Evolutionary conservation across 2,113 vertebrate genomes (phyloP), one percentile per base, ranked within the genome.

Genomic region (Hyaena hyaena): DNA sequence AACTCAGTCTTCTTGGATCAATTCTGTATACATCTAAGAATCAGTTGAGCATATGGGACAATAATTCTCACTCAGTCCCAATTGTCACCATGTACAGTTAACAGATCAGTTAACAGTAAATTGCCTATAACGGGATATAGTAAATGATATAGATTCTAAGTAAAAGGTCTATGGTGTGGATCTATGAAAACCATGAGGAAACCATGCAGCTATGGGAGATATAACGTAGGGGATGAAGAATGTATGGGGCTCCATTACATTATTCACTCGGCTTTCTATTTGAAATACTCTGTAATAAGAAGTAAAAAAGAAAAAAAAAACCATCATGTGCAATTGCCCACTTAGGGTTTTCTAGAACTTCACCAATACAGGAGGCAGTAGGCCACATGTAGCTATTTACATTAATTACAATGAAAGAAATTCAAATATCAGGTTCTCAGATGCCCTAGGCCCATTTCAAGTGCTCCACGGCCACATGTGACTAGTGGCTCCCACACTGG

Each of bases 171-270:
- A 24, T 4, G 26, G 33, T 33, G 4, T 48, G 2, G 4, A 45
- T 69, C 53, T 71, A 43, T 58, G 28, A 88, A 71, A 93, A 73
- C 33, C 4, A 73, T 3, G 5, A 93, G 61, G 63, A 50, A 24
- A 71, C 15, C 1, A 2, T 1, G 10, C 1, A 4, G 26, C n/a
- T 33, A 14, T 11, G n/a, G 28, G 45, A 74, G 26, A 35, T 9
- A 4, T 10, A 10, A 39, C 0, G 1, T 0, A 1, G 61, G 9
- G 11, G 15, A 19, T 1, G 2, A 45, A 2, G 7, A 58, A 5
- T 7, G 24, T 8, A 15, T 0, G 0, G 2, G 17, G 15, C 21
- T 39, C 39, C 7, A 31, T 5, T n/a, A 33, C 9, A 14, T 14
- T 76, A 19, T 76, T 24, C 14, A 35, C 23, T 53, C 65, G 48